These are phyloP conservation scores for Potamarius usumacintae DNA, from an alignment of 2,113 vertebrate genomes.

Conservation along the genomic window DNA sequence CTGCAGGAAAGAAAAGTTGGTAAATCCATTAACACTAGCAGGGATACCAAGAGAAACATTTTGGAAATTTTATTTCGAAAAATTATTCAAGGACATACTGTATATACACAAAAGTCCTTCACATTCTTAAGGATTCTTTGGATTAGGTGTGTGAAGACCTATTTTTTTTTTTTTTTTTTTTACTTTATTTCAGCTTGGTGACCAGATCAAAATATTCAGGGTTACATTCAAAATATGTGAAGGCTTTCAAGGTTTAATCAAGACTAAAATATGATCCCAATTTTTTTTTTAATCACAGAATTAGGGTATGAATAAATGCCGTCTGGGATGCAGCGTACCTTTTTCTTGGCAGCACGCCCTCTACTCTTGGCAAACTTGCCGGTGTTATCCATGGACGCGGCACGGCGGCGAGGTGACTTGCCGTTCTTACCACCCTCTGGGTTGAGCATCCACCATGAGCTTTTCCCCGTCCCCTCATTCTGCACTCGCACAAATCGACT, in stretches of 20 bases:
- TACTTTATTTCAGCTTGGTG: not conserved
- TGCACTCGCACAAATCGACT: constrained; percentile 96
- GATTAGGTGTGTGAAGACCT: not conserved
- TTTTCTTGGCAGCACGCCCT: constrained; percentile 96
- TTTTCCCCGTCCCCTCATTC: constrained; percentile 98
- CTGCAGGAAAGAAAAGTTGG: constrained; percentile 52
- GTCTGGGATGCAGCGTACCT: constrained; percentile 67
- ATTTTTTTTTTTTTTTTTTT: not conserved
- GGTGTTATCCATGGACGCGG: constrained; percentile 98
- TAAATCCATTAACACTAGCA: not conserved
- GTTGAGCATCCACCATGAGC: constrained; percentile 99
- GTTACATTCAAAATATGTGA: constrained; percentile 1
- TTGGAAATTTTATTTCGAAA: not conserved
- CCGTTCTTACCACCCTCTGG: constrained; percentile 96
- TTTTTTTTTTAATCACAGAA: constrained; percentile 9
- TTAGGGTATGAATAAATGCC: constrained; percentile 1
- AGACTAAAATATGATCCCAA: not conserved
- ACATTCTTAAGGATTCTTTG: not conserved
- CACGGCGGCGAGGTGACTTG: constrained; percentile 92
- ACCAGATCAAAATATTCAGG: not conserved
- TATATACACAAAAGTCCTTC: not conserved
- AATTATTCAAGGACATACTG: not conserved
- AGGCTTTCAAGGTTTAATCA: not conserved
- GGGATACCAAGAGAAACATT: not conserved
- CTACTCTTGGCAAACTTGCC: constrained; percentile 96